Evolutionary conservation across 2,797 vertebrate genomes (phyloP).

Genomic region (Macropodus opercularis): DNA sequence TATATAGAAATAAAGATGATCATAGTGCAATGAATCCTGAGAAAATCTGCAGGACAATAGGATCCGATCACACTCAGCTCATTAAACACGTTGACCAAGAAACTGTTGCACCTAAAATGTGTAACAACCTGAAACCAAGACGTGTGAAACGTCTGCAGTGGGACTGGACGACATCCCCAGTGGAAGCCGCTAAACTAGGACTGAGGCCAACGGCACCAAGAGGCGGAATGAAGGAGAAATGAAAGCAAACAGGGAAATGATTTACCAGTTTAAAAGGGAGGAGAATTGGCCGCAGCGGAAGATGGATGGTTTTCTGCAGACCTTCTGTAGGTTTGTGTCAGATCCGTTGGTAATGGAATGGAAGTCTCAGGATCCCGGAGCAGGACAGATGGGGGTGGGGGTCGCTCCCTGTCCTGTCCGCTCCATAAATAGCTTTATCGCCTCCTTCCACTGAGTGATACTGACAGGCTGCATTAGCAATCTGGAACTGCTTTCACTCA

Average conservation of each 20-base stretch:
- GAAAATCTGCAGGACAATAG: too few relatives aligned
- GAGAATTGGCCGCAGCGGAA: too few relatives aligned
- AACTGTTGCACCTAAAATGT: too few relatives aligned
- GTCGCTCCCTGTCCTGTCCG: conserved; percentile 23
- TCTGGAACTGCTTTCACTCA: conserved; percentile 45
- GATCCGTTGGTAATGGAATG: conserved; percentile 18
- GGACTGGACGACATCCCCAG: background rate
- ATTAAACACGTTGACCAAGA: too few relatives aligned
- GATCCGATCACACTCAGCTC: too few relatives aligned
- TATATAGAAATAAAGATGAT: too few relatives aligned
- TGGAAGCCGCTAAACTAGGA: background rate
- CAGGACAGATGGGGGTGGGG: conserved; percentile 1
- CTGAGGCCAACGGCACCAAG: background rate
- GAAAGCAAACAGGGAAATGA: too few relatives aligned
- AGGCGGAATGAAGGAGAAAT: conserved; percentile 10
- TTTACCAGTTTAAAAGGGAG: too few relatives aligned
- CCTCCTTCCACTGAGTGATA: conserved; percentile 24
- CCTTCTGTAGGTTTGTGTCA: conserved; percentile 26
- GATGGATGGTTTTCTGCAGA: conserved; percentile 4
- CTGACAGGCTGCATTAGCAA: conserved; percentile 54
- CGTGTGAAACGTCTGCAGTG: background rate
- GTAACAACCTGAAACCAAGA: too few relatives aligned
- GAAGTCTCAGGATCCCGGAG: background rate
- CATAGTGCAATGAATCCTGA: too few relatives aligned
- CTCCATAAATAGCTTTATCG: conserved; percentile 49